Evolutionary conservation across 2,113 vertebrate species (phyloP), one percentile per base, ranked within the genome.

Genomic region (Anoplopoma fimbria): DNA sequence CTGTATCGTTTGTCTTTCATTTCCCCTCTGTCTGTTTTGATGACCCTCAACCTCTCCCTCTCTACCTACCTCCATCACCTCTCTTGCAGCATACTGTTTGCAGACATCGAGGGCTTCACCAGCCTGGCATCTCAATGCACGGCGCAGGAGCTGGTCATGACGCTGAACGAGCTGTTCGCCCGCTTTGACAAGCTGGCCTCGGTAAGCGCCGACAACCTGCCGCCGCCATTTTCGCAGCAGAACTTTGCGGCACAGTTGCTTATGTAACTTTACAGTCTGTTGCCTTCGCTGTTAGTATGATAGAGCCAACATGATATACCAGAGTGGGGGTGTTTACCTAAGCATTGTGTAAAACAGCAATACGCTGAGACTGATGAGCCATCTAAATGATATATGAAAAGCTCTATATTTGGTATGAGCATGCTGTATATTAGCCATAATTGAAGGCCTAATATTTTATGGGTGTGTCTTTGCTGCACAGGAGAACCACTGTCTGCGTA

Each of bases 141-240:
- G 0, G 98, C 98, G 0, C 98, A 99, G 95, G 98, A 99, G 92
- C 93, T 99, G 92, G 98, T 99, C 87, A 99, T 99, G 98, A 99
- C 97, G 0, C 95, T 99, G 87, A 99, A 99, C 0, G 98, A 99
- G 92, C 96, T 99, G 87, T 99, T 99, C 0, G 98, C 97, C 33
- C 97, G 98, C 87, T 99, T 99, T 38, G 98, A 99, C 95, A 99
- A 99, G 91, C 93, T 99, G 92, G 98, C 98, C 9, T 97, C 96
- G 81, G 98, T 99, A 93, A 97, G 97, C 72, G 3, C 29, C 31
- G 33, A 55, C 36, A 68, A 61, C 65, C n/a, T 51, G 70, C 80
- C 27, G 25, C 17, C 47, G 25, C 67, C 23, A 8, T 83, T 79
- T 79, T 25, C 27, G 45, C 34, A 69, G 74, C 69, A 9, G 38